Conservation (phyloP, 2,888 invertebrate species). For the Morinoia aosen region DNA sequence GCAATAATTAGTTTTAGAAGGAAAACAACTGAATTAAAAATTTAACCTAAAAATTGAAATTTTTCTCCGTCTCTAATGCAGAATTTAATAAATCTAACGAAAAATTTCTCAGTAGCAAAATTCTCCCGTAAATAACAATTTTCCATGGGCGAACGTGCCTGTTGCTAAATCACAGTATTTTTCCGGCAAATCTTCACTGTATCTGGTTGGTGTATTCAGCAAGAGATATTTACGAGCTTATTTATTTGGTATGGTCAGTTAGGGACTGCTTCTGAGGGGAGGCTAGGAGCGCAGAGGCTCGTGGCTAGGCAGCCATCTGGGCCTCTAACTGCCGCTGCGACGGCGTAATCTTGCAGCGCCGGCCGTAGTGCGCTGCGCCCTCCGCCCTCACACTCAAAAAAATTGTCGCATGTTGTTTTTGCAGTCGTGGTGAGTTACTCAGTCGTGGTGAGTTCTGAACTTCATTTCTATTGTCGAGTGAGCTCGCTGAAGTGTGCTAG, state of each 20-base stretch:
- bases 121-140: background rate
- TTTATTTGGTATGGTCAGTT: slow-evolving; percentile 53
- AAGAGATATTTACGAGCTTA: slow-evolving; percentile 46
- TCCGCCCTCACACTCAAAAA: background rate
- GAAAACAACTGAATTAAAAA: background rate
- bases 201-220: slow-evolving; percentile 44
- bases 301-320: background rate
- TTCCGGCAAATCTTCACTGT: slow-evolving; percentile 34
- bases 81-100: background rate
- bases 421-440: background rate
- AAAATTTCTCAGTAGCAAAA: background rate
- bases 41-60: background rate
- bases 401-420: background rate
- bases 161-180: background rate
- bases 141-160: background rate
- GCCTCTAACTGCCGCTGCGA: background rate
- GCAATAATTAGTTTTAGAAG: background rate
- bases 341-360: background rate
- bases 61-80: background rate
- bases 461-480: background rate
- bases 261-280: slow-evolving; percentile 34
- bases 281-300: background rate
- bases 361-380: background rate
- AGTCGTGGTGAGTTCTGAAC: background rate
- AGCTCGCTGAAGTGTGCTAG: background rate